phyloP scores from a whole-genome alignment of 2,797 vertebrate genomes.

The Rousettus madagascariensis region DNA sequence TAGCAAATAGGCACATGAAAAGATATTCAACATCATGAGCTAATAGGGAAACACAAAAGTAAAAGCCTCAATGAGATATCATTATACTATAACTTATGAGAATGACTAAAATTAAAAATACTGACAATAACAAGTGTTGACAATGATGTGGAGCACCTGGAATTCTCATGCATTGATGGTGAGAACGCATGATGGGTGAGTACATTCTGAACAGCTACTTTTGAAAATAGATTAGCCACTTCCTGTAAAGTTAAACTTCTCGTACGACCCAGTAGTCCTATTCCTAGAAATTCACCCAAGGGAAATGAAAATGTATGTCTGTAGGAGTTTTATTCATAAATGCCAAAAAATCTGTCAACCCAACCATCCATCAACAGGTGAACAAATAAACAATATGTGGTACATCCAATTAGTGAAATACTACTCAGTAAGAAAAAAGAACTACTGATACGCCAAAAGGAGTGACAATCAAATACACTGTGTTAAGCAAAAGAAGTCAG shows the following conservation, averaged over 20 bases:
- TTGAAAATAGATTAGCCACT: background rate
- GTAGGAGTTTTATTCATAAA: background rate
- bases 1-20: background rate
- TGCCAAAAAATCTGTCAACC: background rate
- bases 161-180: background rate
- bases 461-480: background rate
- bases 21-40: background rate
- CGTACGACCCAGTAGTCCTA: background rate
- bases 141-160: background rate
- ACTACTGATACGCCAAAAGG: background rate
- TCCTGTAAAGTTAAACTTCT: background rate
- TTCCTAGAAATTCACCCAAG: background rate
- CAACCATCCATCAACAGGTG: background rate
- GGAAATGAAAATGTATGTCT: background rate
- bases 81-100: background rate
- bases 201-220: background rate
- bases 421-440: background rate
- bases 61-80: background rate
- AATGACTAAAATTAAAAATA: background rate
- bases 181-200: background rate
- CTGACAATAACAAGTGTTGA: background rate
- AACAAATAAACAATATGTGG: background rate
- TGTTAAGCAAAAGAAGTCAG: background rate
- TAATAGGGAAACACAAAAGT: background rate
- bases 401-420: background rate